A percentile compares a stretch with the other conserved stretches of the same genome.
Conservation (phyloP, 1,140 invertebrate genomes). For the Dendrolimus punctatus region DNA sequence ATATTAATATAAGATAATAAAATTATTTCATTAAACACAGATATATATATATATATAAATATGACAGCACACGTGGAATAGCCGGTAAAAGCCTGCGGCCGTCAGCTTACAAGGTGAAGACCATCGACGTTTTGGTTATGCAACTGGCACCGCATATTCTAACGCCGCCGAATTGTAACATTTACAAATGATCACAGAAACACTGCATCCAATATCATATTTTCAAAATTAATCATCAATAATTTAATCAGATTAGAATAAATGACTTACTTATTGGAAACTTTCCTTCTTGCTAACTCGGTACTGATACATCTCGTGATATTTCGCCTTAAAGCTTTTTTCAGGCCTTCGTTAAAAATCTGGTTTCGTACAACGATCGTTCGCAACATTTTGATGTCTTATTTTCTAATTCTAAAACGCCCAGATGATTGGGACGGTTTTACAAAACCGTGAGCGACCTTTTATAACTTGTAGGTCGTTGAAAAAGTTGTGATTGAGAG, state of each 20-base stretch:
- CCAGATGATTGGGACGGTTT: slow-evolving; percentile 56
- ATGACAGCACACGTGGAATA: slow-evolving; percentile 15
- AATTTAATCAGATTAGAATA: slow-evolving; percentile 3
- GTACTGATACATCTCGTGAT: slow-evolving; percentile 73
- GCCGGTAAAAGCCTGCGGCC: slow-evolving; percentile 14
- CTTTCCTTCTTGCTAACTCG: slow-evolving; percentile 75
- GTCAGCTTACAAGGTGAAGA: slow-evolving; percentile 31
- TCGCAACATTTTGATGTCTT: slow-evolving; percentile 73
- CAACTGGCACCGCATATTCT: slow-evolving; percentile 36
- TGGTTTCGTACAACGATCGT: slow-evolving; percentile 78
- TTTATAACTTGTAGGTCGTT: slow-evolving; percentile 65
- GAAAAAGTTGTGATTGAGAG: slow-evolving; percentile 12
- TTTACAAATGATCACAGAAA: slow-evolving; percentile 1
- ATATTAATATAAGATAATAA: too few species aligned
- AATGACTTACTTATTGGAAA: slow-evolving; percentile 73
- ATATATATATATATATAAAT: too few species aligned
- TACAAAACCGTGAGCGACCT: slow-evolving; percentile 55
- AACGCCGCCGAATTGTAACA: slow-evolving; percentile 14
- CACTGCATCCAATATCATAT: neutral
- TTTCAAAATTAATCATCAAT: neutral
- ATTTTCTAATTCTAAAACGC: slow-evolving; percentile 42
- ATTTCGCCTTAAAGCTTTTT: slow-evolving; percentile 73
- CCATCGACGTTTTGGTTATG: slow-evolving; percentile 61
- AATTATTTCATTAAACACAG: too few species aligned
- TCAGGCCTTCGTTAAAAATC: slow-evolving; percentile 73